phyloP scores from a whole-genome alignment of 37 sponge, comb jelly and placozoan species.

The Lycopodina hypogea region DNA sequence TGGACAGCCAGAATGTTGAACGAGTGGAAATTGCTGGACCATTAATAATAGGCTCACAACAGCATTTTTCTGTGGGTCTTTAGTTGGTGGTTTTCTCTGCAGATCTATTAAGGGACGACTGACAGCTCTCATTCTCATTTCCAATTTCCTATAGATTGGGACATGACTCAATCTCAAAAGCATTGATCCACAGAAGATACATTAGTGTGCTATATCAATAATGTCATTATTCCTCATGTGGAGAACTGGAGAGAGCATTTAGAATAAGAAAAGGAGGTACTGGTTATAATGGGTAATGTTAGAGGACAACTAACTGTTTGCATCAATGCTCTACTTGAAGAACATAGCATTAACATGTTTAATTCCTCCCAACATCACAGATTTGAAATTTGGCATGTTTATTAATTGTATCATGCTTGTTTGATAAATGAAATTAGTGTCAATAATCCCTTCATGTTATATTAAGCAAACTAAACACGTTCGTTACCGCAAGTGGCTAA shows the following conservation, averaged over 20 bases:
- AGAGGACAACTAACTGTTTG: conserved; percentile 16
- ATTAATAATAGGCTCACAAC: conserved; percentile 53
- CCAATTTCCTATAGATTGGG: conserved; percentile 51
- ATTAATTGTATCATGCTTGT: too few species aligned
- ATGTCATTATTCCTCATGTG: conserved; percentile 48
- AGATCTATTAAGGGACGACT: conserved; percentile 59
- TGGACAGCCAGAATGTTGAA: conserved; percentile 29
- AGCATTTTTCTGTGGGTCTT: conserved; percentile 38
- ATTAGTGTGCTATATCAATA: conserved; percentile 39
- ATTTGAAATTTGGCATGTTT: too few species aligned
- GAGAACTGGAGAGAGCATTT: background rate
- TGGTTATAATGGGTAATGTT: conserved; percentile 32
- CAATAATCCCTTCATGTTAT: too few species aligned
- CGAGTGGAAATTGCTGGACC: conserved; percentile 52
- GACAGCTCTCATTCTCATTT: conserved; percentile 23
- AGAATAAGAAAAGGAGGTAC: conserved; percentile 2
- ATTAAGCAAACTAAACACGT: too few species aligned
- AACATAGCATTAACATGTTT: conserved; percentile 44
- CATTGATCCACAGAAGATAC: conserved; percentile 68
- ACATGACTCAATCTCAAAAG: conserved; percentile 55
- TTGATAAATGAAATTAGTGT: too few species aligned
- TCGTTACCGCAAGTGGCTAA: too few species aligned
- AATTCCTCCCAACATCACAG: conserved; percentile 43
- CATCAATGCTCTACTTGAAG: conserved; percentile 31
- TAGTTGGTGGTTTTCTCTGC: conserved; percentile 53